Base-by-base conservation (phyloP, 2,797 vertebrate species). In the Phoeniculus purpureus region DNA sequence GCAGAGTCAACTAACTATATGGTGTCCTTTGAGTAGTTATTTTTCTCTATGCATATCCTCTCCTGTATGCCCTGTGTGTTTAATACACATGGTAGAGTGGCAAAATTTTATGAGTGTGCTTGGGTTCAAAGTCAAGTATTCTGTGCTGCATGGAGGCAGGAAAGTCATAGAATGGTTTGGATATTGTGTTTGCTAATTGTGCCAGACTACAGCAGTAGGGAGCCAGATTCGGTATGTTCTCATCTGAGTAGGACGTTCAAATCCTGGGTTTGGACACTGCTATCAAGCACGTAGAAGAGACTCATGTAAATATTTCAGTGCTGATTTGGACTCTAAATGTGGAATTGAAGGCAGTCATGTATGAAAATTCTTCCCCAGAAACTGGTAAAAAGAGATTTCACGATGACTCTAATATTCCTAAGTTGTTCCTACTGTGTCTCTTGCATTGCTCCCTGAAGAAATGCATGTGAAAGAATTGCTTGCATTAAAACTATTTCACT, bases 311-410 rank as follows among this genome's bases (percentile, higher is more conserved):
- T 94, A 89, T 96, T 94, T 92, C 85, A 85, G 72, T 83, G 76
- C n/a, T 85, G 73, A 67, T 90, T 93, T 94, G 84, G 92, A 81
- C 79, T 83, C 70, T 81, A 85, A 90, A 92, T 76, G 81, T 67
- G 70, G 76, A 78, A 61, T 43, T 71, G 56, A 83, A 96, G 73
- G 76, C 81, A 92, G 56, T 96, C 86, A 58, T 81, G 86, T 94
- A 85, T 85, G 87, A 94, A 94, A 93, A 89, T 75, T 92, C 76
- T 96, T 95, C 90, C 86, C 90, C 55, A 51, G 90, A 64, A 94
- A 92, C 84, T 83, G 90, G 90, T 92, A 89, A 92, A 93, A 91
- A 82, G n/a, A 51, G 67, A 81, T 94, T 93, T 93, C 72, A 85
- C 90, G 92, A 92, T 3, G 12, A 92, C 81, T 81, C 25, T 75